phyloP scores from a whole-genome alignment of 2,113 vertebrate genomes.

The Accipiter virgatus region DNA sequence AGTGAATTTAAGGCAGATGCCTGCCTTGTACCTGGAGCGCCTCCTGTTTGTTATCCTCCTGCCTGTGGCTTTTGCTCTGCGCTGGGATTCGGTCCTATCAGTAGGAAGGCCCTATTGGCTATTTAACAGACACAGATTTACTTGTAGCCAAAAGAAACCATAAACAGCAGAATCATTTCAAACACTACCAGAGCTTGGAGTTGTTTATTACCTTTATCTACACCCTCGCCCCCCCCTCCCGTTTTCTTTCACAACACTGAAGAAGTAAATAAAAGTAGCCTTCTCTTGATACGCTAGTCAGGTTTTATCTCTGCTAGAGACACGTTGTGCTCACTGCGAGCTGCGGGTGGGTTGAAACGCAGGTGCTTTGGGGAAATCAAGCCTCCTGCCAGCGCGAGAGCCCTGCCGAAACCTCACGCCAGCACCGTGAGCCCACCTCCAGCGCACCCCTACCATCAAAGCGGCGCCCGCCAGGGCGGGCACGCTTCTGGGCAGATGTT shows the following conservation, averaged over 20 bases:
- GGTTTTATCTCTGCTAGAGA: not conserved
- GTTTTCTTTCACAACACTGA: not conserved
- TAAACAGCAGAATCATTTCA: slow-evolving; percentile 14
- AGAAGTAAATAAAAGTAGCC: not conserved
- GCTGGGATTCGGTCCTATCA: not conserved
- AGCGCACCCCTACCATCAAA: rapidly evolving
- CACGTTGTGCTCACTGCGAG: not conserved
- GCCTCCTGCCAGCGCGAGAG: not conserved
- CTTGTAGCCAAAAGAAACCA: slow-evolving; percentile 24
- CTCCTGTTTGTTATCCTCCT: not conserved
- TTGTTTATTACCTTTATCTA: slow-evolving; percentile 44
- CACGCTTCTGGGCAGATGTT: not conserved
- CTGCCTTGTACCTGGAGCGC: not conserved
- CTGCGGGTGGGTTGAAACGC: not conserved
- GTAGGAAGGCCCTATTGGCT: not conserved
- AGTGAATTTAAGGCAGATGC: not conserved
- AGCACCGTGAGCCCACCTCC: rapidly evolving
- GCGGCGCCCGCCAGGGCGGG: not conserved
- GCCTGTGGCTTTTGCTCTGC: not conserved
- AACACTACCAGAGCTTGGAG: not conserved
- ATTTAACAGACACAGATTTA: not conserved
- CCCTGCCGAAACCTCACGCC: not conserved
- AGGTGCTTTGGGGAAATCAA: not conserved
- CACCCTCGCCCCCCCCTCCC: not conserved
- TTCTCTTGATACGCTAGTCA: not conserved